A percentile compares a stretch with the other conserved stretches of the same genome.
These are phyloP conservation scores for Thymelicus lineola DNA, from an alignment of 2,888 invertebrate genomes.

Conservation along the genomic window DNA sequence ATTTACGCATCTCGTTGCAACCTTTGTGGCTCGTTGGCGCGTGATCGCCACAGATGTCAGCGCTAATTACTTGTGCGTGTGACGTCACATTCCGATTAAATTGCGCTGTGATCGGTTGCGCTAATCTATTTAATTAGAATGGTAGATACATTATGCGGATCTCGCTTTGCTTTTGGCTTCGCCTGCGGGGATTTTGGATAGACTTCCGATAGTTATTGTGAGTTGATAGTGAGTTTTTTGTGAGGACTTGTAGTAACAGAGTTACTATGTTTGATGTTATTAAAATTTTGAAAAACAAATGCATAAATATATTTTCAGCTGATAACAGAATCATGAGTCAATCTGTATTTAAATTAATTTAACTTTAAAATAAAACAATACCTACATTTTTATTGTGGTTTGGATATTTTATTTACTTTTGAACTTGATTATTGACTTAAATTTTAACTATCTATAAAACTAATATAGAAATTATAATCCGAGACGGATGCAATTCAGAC, in stretches of 20 bases:
- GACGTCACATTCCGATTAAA: constrained; percentile 63
- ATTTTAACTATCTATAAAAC: too few species aligned
- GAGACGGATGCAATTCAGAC: too few species aligned
- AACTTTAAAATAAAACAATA: too few species aligned
- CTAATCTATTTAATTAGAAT: constrained; percentile 65
- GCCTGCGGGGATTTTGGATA: constrained; percentile 14
- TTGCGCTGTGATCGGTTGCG: constrained; percentile 49
- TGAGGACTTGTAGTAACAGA: not conserved
- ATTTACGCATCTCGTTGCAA: constrained; percentile 32
- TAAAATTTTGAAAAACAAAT: too few species aligned
- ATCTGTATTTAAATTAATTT: too few species aligned
- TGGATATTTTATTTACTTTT: too few species aligned
- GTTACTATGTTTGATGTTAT: not conserved
- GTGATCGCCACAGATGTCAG: constrained; percentile 55
- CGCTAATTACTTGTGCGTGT: constrained; percentile 57
- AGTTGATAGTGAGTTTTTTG: not conserved
- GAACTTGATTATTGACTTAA: too few species aligned
- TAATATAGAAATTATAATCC: too few species aligned
- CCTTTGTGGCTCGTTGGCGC: constrained; percentile 45
- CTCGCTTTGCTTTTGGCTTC: constrained; percentile 2
- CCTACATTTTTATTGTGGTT: too few species aligned
- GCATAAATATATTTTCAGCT: too few species aligned
- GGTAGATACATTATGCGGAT: constrained; percentile 37
- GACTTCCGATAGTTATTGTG: not conserved
- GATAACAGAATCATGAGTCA: too few species aligned